Conservation (phyloP, 2,888 invertebrate genomes). For the Smittia sp. region DNA sequence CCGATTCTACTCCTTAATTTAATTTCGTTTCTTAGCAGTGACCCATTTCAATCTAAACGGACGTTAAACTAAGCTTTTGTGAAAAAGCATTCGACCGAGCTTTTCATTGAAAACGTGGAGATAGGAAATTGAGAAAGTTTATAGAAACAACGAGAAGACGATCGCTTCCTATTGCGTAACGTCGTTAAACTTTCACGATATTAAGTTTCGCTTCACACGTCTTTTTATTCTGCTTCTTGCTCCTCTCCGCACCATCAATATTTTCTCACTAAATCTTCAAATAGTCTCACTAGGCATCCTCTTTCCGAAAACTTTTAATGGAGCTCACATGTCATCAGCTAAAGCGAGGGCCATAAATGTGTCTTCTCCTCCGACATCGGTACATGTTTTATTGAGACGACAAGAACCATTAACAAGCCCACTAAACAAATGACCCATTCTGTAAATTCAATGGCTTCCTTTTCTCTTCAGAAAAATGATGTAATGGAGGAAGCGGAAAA, state of each 20-base stretch:
- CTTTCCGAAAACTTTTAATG: constrained; percentile 1
- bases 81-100: too few species aligned
- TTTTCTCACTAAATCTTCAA: not conserved
- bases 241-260: too few species aligned
- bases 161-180: too few species aligned
- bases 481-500: not conserved
- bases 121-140: too few species aligned
- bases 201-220: too few species aligned
- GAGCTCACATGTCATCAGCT: not conserved
- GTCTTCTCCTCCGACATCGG: not conserved
- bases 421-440: constrained; percentile 5
- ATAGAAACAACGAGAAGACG: too few species aligned
- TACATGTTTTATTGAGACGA: not conserved
- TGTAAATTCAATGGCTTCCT: not conserved
- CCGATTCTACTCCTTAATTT: not conserved
- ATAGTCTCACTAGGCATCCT: not conserved
- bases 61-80: too few species aligned
- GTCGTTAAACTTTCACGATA: too few species aligned
- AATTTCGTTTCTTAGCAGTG: not conserved
- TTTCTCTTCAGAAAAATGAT: not conserved
- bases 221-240: too few species aligned
- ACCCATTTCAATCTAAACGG: not conserved
- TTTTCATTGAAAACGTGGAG: too few species aligned
- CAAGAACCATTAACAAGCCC: constrained; percentile 8
- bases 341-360: not conserved